These are phyloP conservation scores for Nettapus auritus DNA, from an alignment of 2,113 vertebrate species.

Conservation along the genomic window DNA sequence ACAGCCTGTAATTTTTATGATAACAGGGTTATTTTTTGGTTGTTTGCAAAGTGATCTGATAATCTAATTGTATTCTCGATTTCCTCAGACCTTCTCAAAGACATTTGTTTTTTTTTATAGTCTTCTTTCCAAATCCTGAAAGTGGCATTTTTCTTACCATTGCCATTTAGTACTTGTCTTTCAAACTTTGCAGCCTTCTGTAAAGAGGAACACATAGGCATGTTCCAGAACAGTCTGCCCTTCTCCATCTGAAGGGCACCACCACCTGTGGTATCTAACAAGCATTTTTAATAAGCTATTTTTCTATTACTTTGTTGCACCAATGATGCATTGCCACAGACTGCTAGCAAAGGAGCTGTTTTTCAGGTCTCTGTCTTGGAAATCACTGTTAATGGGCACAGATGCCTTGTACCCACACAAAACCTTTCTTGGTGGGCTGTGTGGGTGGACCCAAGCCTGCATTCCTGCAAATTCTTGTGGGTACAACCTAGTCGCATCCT, in stretches of 20 bases:
- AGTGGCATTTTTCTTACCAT: background rate
- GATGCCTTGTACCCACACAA: constrained; percentile 4
- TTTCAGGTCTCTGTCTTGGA: background rate
- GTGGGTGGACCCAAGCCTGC: background rate
- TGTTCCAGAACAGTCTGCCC: background rate
- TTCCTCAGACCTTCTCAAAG: background rate
- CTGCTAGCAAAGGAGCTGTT: background rate
- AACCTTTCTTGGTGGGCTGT: constrained; percentile 5
- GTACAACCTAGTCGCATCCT: background rate
- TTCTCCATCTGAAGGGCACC: background rate
- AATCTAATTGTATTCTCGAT: background rate
- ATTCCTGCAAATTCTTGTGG: constrained; percentile 7
- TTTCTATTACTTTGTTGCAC: background rate
- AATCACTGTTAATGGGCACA: constrained; percentile 9
- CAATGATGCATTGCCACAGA: background rate
- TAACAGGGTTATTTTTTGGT: background rate
- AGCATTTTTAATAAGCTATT: background rate
- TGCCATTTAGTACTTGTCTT: background rate
- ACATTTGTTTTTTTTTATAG: background rate
- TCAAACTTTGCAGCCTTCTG: background rate
- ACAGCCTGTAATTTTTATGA: background rate
- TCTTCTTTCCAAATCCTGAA: background rate
- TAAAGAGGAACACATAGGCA: background rate
- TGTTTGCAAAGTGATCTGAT: background rate
- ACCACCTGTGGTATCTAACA: background rate